Conservation (phyloP, 2,113 vertebrate genomes). For the Anser brachyrhynchus region DNA sequence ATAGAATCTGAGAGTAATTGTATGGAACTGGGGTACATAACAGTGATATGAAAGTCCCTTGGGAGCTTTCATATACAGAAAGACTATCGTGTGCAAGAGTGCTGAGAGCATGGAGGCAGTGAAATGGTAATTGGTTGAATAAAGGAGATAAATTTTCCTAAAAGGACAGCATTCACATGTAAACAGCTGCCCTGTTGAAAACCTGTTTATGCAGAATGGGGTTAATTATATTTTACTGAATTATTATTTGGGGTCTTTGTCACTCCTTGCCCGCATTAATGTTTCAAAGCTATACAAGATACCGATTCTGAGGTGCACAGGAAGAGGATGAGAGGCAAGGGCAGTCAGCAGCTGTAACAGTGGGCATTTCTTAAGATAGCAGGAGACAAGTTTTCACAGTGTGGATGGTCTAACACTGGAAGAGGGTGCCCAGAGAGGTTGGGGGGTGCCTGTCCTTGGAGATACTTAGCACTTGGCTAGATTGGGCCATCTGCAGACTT, state of each 20-base stretch:
- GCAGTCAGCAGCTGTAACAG: not conserved
- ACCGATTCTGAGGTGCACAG: not conserved
- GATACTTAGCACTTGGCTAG: not conserved
- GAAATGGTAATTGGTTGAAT: not conserved
- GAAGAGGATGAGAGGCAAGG: not conserved
- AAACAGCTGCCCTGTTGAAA: not conserved
- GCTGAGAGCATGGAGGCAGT: not conserved
- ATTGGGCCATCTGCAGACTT: not conserved
- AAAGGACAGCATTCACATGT: not conserved
- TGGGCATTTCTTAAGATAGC: not conserved
- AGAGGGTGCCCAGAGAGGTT: not conserved
- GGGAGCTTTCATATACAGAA: not conserved
- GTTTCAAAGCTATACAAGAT: not conserved
- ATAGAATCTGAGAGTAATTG: slow-evolving; percentile 51
- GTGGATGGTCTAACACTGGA: rapidly evolving
- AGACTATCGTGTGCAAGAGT: not conserved
- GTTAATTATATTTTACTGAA: not conserved
- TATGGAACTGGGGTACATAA: slow-evolving; percentile 11
- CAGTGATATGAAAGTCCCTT: not conserved
- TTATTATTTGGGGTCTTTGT: not conserved
- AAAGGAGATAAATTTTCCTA: not conserved
- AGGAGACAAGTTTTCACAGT: not conserved
- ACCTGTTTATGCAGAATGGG: not conserved
- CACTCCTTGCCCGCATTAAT: not conserved
- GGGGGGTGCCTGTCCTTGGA: not conserved